These are phyloP conservation scores for Hylaeus anthracinus DNA, from an alignment of 1,140 invertebrate species.

Conservation along the genomic window DNA sequence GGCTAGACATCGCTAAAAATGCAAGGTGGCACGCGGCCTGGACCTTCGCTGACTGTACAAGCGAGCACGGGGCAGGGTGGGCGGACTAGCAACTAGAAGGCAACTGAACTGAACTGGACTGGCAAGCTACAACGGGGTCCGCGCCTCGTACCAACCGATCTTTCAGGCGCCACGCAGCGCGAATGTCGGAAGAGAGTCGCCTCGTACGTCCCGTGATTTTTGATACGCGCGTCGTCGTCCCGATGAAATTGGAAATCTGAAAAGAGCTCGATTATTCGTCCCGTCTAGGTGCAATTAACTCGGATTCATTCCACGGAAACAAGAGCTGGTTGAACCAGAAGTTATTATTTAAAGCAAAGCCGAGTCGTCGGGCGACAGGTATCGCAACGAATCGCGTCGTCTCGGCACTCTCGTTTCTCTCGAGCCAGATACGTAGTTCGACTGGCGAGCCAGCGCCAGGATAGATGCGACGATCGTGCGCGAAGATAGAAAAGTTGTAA, in stretches of 20 bases:
- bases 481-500: constrained; percentile 70
- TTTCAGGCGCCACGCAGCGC: constrained; percentile 57
- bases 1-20: constrained; percentile 69
- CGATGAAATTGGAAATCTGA: background rate
- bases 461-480: constrained; percentile 69
- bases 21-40: constrained; percentile 72
- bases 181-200: constrained; percentile 40
- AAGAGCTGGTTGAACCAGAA: background rate
- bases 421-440: constrained; percentile 25
- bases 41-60: constrained; percentile 65
- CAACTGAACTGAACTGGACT: constrained; percentile 60
- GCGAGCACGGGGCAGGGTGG: constrained; percentile 63
- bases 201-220: constrained; percentile 17
- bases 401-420: constrained; percentile 17
- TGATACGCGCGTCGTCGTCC: constrained; percentile 31
- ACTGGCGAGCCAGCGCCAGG: constrained; percentile 18
- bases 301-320: background rate
- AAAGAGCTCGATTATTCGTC: background rate
- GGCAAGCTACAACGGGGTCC: constrained; percentile 40
- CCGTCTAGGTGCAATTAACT: background rate
- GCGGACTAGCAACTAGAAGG: constrained; percentile 68
- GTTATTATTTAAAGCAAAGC: background rate
- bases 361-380: background rate
- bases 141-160: constrained; percentile 29
- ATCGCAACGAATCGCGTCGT: constrained; percentile 16